Percentiles rank a stretch among this genome's conserved stretches.
Evolutionary conservation across 2,113 vertebrate genomes (phyloP).

Genomic region (Toxotes chatareus): DNA sequence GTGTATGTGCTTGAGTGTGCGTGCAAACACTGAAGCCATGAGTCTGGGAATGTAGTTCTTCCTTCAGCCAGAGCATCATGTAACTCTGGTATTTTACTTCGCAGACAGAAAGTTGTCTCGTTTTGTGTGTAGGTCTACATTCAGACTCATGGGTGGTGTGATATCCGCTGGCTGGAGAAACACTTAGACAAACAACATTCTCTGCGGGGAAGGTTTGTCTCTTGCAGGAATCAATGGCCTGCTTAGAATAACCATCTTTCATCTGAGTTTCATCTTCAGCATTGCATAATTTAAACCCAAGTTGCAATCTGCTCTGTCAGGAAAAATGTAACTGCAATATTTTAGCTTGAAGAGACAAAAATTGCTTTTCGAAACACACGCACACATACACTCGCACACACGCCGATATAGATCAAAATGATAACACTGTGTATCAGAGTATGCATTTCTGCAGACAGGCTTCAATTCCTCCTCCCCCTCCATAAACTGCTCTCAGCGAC

Average conservation of each 20-base stretch:
- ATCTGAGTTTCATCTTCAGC: slow-evolving; percentile 52
- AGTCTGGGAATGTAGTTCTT: slow-evolving; percentile 55
- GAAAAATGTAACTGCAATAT: slow-evolving; percentile 55
- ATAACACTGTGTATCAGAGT: slow-evolving; percentile 18
- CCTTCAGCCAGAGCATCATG: slow-evolving; percentile 42
- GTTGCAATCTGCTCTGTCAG: slow-evolving; percentile 49
- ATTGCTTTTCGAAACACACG: slow-evolving; percentile 33
- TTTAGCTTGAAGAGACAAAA: slow-evolving; percentile 54
- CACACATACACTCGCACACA: slow-evolving; percentile 8
- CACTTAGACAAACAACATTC: slow-evolving; percentile 54
- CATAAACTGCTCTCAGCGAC: slow-evolving; percentile 21
- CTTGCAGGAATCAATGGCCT: slow-evolving; percentile 53
- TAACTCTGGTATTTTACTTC: slow-evolving; percentile 44
- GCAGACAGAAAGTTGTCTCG: slow-evolving; percentile 52
- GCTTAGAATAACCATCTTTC: slow-evolving; percentile 53
- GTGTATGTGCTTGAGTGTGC: not conserved
- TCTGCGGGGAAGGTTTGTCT: slow-evolving; percentile 50
- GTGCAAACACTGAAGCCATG: slow-evolving; percentile 10
- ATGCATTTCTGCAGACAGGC: slow-evolving; percentile 30
- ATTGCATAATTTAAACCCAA: slow-evolving; percentile 46
- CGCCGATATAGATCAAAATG: slow-evolving; percentile 31
- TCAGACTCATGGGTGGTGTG: slow-evolving; percentile 52
- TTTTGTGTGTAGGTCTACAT: slow-evolving; percentile 38
- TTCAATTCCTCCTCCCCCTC: slow-evolving; percentile 19
- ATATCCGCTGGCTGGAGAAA: slow-evolving; percentile 60